Evolutionary conservation across 2,888 invertebrate species (phyloP).

Genomic region (Ophion costatus): DNA sequence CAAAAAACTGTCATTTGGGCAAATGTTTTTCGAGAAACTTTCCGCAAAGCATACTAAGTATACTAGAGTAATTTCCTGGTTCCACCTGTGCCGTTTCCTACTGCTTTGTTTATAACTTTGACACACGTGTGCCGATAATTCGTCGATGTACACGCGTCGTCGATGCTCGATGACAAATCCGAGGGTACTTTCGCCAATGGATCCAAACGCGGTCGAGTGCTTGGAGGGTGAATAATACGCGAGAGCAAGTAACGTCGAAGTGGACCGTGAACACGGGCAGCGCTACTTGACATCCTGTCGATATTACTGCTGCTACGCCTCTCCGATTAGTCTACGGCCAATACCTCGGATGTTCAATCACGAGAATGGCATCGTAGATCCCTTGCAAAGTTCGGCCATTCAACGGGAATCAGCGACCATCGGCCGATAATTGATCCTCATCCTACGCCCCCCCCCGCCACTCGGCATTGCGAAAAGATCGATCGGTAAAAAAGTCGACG

Average conservation of each 20-base stretch:
- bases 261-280: background rate
- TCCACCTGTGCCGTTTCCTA: no score
- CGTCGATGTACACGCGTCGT: background rate
- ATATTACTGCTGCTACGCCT: background rate
- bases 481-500: background rate
- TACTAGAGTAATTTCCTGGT: no score
- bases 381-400: background rate
- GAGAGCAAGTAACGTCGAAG: constrained; percentile 18
- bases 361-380: background rate
- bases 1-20: no score
- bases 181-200: constrained; percentile 5
- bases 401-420: background rate
- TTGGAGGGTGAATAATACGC: constrained; percentile 27
- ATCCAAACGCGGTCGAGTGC: constrained; percentile 3
- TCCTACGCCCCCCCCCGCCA: background rate
- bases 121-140: background rate
- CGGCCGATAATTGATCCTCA: background rate
- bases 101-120: no score
- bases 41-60: no score
- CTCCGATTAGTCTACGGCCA: background rate
- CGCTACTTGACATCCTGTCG: background rate
- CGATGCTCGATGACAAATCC: constrained; percentile 45
- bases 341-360: background rate
- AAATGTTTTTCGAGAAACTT: no score
- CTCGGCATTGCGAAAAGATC: background rate